phyloP scores from a whole-genome alignment of 64 coral and sea anemone species.

The Catalaphyllia jardinei region DNA sequence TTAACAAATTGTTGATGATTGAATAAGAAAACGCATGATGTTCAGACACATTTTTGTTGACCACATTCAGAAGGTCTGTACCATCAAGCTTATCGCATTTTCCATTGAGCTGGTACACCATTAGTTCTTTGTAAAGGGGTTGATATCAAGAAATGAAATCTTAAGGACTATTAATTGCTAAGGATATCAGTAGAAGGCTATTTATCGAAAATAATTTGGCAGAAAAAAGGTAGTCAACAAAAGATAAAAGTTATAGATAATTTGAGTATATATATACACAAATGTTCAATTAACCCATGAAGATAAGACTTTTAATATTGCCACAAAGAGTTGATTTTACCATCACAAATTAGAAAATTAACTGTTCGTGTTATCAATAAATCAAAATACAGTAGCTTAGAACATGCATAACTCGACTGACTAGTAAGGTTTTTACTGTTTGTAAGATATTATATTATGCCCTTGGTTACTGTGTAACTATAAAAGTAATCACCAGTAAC shows the following conservation, averaged over 20 bases:
- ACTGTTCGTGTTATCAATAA: neutral
- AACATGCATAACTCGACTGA: neutral
- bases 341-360: neutral
- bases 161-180: neutral
- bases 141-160: neutral
- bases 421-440: constrained; percentile 27
- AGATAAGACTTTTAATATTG: neutral
- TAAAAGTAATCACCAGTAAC: constrained; percentile 73
- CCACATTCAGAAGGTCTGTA: too few relatives aligned
- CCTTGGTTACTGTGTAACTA: constrained; percentile 92
- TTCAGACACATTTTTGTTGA: too few relatives aligned
- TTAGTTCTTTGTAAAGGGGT: neutral
- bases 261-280: neutral
- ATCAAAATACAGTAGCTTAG: constrained; percentile 12
- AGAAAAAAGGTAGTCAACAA: neutral
- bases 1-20: too few relatives aligned
- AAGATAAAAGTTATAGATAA: constrained; percentile 3
- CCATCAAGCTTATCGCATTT: too few relatives aligned
- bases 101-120: too few relatives aligned
- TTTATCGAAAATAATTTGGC: neutral
- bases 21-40: too few relatives aligned
- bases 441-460: constrained; percentile 48
- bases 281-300: neutral
- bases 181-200: neutral
- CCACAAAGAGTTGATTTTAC: constrained; percentile 27